Evolutionary conservation across 2,888 invertebrate species (phyloP).

Genomic region (Furcula furcula): DNA sequence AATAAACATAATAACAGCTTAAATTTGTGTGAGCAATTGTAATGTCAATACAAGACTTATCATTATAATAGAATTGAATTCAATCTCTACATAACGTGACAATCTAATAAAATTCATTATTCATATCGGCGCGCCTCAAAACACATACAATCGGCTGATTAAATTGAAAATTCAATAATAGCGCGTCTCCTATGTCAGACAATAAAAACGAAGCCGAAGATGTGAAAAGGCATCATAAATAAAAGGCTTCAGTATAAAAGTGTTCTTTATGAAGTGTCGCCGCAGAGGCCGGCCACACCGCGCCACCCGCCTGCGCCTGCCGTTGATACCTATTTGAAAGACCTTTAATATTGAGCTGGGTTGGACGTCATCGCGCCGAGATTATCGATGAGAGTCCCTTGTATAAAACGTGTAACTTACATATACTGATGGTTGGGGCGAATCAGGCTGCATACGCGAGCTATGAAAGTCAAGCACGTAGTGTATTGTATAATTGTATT

Average conservation of each 20-base stretch:
- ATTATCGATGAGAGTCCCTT: conserved; percentile 63
- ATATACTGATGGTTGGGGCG: no score
- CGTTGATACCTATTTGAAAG: conserved; percentile 77
- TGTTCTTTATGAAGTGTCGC: conserved; percentile 80
- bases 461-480: no score
- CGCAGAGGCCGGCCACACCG: conserved; percentile 47
- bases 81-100: conserved; percentile 2
- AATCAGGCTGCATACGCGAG: no score
- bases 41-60: no score
- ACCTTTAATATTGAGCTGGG: conserved; percentile 71
- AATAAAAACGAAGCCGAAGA: conserved; percentile 69
- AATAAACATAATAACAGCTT: no score
- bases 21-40: no score
- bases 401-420: no score
- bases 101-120: conserved; percentile 10
- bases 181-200: conserved; percentile 47
- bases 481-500: no score
- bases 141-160: conserved; percentile 28
- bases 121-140: conserved; percentile 10
- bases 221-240: conserved; percentile 75
- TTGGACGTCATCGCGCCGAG: conserved; percentile 33
- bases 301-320: conserved; percentile 45
- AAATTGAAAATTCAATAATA: conserved; percentile 58
- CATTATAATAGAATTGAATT: no score
- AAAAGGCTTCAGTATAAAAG: conserved; percentile 78